Percentiles rank a stretch among this genome's conserved stretches.
phyloP scores from a whole-genome alignment of 2,888 invertebrate genomes.

The Nomada flava region DNA sequence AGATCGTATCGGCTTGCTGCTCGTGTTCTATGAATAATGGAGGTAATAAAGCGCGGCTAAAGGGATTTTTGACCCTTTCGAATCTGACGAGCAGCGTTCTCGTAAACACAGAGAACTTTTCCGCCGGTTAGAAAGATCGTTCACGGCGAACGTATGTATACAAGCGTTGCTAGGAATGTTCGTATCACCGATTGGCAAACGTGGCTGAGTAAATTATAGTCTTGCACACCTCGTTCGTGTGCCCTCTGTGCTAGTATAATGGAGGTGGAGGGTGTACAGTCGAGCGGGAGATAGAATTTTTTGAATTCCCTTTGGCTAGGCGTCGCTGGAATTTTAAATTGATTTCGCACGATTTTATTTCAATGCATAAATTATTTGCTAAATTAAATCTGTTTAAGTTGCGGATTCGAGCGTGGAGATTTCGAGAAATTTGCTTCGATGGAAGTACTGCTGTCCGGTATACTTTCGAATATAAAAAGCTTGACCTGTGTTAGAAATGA shows the following conservation, averaged over 20 bases:
- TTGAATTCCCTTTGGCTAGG: conserved; percentile 22
- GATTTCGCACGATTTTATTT: not conserved
- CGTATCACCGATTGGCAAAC: conserved; percentile 10
- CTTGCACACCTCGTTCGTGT: not conserved
- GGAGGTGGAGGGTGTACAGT: conserved; percentile 19
- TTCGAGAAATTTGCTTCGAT: no score
- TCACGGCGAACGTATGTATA: not conserved
- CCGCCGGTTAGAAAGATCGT: conserved; percentile 5
- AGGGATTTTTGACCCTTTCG: conserved; percentile 35
- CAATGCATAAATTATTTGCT: no score
- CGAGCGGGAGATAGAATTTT: conserved; percentile 21
- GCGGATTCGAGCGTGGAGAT: no score
- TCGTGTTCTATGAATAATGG: conserved; percentile 60
- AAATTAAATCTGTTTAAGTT: no score
- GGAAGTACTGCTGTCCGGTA: no score
- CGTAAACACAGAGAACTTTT: not conserved
- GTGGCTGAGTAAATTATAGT: conserved; percentile 23
- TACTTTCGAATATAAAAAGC: no score
- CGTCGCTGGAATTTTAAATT: not conserved
- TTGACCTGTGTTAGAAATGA: no score
- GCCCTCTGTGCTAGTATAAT: conserved; percentile 1
- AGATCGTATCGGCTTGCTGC: conserved; percentile 59
- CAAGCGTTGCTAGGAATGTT: not conserved
- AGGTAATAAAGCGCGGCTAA: conserved; percentile 51
- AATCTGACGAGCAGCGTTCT: conserved; percentile 15